These are phyloP conservation scores for Coleophora flavipennella DNA, from an alignment of 2,888 invertebrate genomes.

Conservation along the genomic window DNA sequence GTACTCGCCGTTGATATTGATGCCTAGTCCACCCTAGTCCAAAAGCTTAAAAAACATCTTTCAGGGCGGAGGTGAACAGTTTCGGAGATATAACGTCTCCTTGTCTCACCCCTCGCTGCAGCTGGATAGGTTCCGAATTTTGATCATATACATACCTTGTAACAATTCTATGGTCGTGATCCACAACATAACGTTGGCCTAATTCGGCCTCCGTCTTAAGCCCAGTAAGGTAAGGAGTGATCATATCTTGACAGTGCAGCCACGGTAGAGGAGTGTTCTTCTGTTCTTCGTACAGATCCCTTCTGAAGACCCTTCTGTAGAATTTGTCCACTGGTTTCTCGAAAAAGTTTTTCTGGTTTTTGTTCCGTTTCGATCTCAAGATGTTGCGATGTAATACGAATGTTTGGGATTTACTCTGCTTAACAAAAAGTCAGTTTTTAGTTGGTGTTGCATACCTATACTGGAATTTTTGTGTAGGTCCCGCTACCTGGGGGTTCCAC, in stretches of 20 bases:
- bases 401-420: no score
- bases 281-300: conserved; percentile 8
- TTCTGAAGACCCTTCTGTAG: conserved; percentile 23
- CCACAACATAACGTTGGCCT: conserved; percentile 5
- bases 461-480: no score
- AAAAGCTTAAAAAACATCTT: no score
- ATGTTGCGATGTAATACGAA: background rate
- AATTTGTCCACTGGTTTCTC: background rate
- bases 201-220: conserved; percentile 19
- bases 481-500: no score
- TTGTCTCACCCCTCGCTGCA: no score
- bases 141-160: conserved; percentile 25
- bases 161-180: conserved; percentile 12
- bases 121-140: no score
- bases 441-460: no score
- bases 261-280: conserved; percentile 17
- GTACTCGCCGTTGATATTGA: no score
- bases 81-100: no score
- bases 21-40: no score
- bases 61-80: no score
- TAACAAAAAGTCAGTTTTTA: no score
- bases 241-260: conserved; percentile 29
- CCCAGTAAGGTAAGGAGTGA: conserved; percentile 32
- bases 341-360: background rate
- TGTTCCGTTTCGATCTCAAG: background rate